A percentile compares a stretch with the other conserved stretches of the same genome.
phyloP scores from a whole-genome alignment of 2,797 vertebrate genomes.

The Megalops cyprinoides region DNA sequence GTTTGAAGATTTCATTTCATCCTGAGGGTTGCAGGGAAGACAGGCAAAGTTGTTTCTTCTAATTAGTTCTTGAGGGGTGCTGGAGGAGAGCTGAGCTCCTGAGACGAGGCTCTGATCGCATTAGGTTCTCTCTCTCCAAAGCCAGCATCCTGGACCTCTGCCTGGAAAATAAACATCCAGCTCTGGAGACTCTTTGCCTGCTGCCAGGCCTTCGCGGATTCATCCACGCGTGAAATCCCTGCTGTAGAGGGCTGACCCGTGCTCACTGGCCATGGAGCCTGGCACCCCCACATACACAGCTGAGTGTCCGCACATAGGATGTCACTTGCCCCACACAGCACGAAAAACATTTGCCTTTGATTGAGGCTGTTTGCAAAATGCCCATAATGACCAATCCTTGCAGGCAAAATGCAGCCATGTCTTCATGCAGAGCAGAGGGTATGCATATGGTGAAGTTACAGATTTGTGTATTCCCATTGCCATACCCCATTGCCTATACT shows the following conservation, averaged over 20 bases:
- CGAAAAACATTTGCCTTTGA: background rate
- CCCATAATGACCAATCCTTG: background rate
- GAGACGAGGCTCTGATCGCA: background rate
- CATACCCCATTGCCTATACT: too few species aligned
- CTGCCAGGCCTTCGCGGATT: background rate
- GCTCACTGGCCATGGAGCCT: background rate
- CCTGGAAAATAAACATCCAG: slow-evolving; percentile 21
- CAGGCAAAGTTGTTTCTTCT: background rate
- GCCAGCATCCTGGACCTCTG: background rate
- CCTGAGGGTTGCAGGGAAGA: background rate
- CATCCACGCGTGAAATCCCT: background rate
- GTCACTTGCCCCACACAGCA: background rate
- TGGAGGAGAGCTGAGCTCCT: background rate
- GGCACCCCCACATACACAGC: background rate
- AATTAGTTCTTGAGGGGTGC: background rate
- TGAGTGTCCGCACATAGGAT: background rate
- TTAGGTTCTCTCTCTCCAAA: background rate
- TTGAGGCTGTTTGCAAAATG: background rate
- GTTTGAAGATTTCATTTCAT: background rate
- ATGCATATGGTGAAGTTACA: too few species aligned
- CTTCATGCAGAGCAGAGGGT: background rate
- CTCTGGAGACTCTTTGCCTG: too few species aligned
- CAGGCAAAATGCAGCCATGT: background rate
- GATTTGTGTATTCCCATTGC: too few species aligned
- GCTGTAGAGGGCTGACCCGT: background rate